phyloP scores from a whole-genome alignment of 2,113 vertebrate species.

The Spermophilus dauricus region DNA sequence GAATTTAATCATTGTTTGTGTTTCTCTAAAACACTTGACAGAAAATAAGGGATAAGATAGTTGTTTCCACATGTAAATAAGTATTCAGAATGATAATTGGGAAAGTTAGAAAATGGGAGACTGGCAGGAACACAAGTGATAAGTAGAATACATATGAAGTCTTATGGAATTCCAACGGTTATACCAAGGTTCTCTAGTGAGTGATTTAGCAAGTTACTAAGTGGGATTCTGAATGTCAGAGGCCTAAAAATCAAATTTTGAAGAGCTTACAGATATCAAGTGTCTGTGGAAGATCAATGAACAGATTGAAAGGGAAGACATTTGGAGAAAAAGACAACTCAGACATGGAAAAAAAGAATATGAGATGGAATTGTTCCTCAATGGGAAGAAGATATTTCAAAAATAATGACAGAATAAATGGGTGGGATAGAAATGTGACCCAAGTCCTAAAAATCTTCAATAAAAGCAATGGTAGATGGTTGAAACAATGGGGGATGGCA shows the following conservation, averaged over 20 bases:
- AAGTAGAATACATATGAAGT: not conserved
- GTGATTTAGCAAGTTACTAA: not conserved
- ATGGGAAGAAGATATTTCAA: not conserved
- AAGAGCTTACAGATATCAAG: not conserved
- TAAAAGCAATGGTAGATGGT: not conserved
- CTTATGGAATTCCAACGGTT: not conserved
- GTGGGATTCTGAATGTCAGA: not conserved
- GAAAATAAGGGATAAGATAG: not conserved
- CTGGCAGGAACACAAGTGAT: fast-evolving
- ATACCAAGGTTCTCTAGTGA: not conserved
- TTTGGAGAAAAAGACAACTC: not conserved
- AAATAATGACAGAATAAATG: not conserved
- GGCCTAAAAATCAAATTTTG: not conserved
- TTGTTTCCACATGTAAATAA: not conserved
- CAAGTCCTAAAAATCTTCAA: not conserved
- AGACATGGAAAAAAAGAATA: not conserved
- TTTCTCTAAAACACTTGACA: not conserved
- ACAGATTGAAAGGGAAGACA: not conserved
- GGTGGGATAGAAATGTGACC: not conserved
- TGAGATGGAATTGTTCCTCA: not conserved
- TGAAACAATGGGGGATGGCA: not conserved
- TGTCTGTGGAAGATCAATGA: not conserved
- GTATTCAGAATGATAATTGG: not conserved
- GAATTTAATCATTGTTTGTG: not conserved
- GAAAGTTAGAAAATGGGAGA: not conserved